Percentiles rank a stretch among this genome's conserved stretches.
Evolutionary conservation across 2,797 vertebrate genomes (phyloP).

Genomic region (Tragopan temminckii): DNA sequence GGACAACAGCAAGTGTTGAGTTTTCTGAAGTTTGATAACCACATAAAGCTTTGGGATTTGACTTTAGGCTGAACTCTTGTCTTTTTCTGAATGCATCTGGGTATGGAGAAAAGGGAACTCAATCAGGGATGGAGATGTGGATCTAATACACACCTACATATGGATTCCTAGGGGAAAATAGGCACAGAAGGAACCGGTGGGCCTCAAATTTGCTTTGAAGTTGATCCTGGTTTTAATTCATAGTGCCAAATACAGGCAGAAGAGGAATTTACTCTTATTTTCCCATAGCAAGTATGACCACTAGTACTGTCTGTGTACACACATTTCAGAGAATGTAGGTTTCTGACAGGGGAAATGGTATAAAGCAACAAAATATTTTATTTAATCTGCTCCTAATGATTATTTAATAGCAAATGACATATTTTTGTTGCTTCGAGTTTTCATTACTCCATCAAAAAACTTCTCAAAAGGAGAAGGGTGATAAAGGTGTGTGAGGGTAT

Average conservation of each 20-base stretch:
- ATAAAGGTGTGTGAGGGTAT: not conserved
- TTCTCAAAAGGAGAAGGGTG: not conserved
- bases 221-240: not conserved
- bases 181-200: not conserved
- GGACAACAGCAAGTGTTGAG: not conserved
- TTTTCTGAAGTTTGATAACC: not conserved
- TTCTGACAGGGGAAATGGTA: no score
- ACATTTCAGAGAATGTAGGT: not conserved
- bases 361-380: not conserved
- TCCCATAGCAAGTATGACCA: not conserved
- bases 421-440: not conserved
- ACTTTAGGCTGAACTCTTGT: not conserved
- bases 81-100: not conserved
- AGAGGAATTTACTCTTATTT: not conserved
- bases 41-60: not conserved
- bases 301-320: not conserved
- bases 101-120: not conserved
- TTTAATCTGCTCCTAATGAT: no score
- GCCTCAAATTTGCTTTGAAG: not conserved
- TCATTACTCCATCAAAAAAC: not conserved
- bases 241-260: not conserved
- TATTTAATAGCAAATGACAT: not conserved
- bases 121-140: not conserved
- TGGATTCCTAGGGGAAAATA: not conserved
- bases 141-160: not conserved